phyloP scores from a whole-genome alignment of 2,797 vertebrate species.

The Euphonia xanthogaster region DNA sequence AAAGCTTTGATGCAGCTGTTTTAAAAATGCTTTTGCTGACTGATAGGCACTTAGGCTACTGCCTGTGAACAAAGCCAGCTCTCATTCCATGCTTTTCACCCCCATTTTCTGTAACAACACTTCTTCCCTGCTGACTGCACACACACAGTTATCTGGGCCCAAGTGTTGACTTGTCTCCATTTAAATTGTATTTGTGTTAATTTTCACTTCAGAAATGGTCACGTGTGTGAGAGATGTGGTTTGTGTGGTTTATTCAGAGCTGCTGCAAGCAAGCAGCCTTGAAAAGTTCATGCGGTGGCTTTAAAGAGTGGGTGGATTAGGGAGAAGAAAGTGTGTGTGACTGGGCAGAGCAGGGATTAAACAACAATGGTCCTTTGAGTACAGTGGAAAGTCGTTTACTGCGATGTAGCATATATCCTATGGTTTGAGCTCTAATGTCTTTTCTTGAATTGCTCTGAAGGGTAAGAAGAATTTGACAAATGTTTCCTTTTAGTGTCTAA shows the following conservation, averaged over 20 bases:
- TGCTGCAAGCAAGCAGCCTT: not conserved
- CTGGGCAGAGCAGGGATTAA: not conserved
- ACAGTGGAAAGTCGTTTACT: not conserved
- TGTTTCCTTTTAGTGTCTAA: not conserved
- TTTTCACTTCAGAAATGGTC: slow-evolving; percentile 11
- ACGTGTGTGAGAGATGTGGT: not conserved
- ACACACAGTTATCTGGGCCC: not conserved
- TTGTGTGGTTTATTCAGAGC: not conserved
- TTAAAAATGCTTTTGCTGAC: slow-evolving; percentile 58
- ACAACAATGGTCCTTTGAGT: slow-evolving; percentile 8
- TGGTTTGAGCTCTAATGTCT: not conserved
- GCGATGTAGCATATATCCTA: not conserved
- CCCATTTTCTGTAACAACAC: not conserved
- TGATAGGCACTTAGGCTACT: slow-evolving; percentile 28
- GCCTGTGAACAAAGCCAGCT: slow-evolving; percentile 42
- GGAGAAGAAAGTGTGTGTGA: not conserved
- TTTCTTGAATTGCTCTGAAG: not conserved
- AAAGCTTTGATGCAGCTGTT: slow-evolving; percentile 56
- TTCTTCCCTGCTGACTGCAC: slow-evolving; percentile 26
- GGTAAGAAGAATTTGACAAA: not conserved
- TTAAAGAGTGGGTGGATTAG: slow-evolving; percentile 8
- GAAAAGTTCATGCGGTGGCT: not conserved
- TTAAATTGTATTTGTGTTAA: not conserved
- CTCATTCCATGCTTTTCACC: not conserved
- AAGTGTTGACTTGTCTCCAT: not conserved